phyloP scores from a whole-genome alignment of 2,888 invertebrate genomes.

The Subacronicta megacephala region DNA sequence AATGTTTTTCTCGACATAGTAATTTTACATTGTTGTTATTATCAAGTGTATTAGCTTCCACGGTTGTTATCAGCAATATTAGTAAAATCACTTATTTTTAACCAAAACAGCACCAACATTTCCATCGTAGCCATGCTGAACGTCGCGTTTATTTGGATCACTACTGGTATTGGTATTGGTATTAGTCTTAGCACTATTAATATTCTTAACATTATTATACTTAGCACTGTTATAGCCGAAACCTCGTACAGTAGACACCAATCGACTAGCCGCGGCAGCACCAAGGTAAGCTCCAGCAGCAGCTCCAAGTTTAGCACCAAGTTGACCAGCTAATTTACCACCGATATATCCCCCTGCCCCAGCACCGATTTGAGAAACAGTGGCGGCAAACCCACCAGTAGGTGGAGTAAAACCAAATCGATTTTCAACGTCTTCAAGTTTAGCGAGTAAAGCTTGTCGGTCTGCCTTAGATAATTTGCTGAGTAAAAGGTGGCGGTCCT shows the following conservation, averaged over 20 bases:
- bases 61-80: too few species aligned
- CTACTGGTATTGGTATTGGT: too few species aligned
- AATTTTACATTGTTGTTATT: too few species aligned
- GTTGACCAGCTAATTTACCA: conserved; percentile 17
- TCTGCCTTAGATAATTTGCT: conserved; percentile 6
- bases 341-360: conserved; percentile 24
- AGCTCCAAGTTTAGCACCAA: conserved; percentile 29
- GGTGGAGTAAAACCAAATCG: conserved; percentile 10
- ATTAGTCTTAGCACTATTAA: too few species aligned
- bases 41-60: too few species aligned
- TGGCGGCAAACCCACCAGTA: not conserved
- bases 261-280: conserved; percentile 17
- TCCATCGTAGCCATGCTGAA: not conserved
- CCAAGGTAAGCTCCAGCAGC: conserved; percentile 37
- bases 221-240: too few species aligned
- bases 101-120: not conserved
- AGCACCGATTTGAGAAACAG: conserved; percentile 15
- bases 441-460: conserved; percentile 13
- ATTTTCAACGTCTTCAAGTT: conserved; percentile 21
- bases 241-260: not conserved
- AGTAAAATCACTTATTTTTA: not conserved
- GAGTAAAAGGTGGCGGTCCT: conserved; percentile 13
- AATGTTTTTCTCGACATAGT: too few species aligned
- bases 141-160: too few species aligned
- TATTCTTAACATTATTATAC: too few species aligned